phyloP scores from a whole-genome alignment of 2,113 vertebrate species.

The Melanostigma gelatinosum region DNA sequence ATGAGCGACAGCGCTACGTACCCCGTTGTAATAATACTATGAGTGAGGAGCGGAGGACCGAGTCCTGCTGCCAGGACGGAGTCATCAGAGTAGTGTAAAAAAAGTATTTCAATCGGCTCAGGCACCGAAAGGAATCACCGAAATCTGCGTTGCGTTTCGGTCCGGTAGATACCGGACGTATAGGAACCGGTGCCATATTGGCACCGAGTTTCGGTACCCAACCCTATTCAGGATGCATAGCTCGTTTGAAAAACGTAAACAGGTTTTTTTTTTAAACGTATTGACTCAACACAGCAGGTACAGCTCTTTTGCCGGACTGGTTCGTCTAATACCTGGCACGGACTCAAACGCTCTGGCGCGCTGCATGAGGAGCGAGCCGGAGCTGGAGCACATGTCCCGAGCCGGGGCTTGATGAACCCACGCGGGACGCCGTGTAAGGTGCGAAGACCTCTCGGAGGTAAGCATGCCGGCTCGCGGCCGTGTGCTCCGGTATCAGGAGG shows the following conservation, averaged over 20 bases:
- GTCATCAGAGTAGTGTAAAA: too few species aligned
- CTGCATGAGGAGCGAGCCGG: slow-evolving; percentile 39
- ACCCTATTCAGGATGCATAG: slow-evolving; percentile 1
- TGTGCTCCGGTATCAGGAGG: slow-evolving; percentile 56
- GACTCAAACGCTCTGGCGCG: slow-evolving; percentile 21
- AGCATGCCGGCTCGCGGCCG: slow-evolving; percentile 41
- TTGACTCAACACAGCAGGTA: slow-evolving; percentile 43
- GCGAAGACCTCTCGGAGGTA: slow-evolving; percentile 59
- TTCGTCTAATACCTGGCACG: slow-evolving; percentile 26
- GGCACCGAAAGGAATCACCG: too few species aligned
- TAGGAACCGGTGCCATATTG: too few species aligned
- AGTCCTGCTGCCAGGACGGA: too few species aligned
- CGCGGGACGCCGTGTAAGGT: slow-evolving; percentile 54
- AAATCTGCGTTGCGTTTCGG: too few species aligned
- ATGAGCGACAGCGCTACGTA: too few species aligned
- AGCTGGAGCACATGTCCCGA: slow-evolving; percentile 5
- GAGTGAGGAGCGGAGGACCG: too few species aligned
- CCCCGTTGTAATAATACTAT: too few species aligned
- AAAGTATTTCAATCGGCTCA: too few species aligned
- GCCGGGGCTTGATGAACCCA: slow-evolving; percentile 28
- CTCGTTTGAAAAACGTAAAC: slow-evolving; percentile 30
- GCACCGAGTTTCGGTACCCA: too few species aligned
- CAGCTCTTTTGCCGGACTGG: slow-evolving; percentile 4
- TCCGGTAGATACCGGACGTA: too few species aligned
- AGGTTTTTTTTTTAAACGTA: slow-evolving; percentile 35